Conservation (phyloP, 2,888 invertebrate species). For the Tipula helvola region DNA sequence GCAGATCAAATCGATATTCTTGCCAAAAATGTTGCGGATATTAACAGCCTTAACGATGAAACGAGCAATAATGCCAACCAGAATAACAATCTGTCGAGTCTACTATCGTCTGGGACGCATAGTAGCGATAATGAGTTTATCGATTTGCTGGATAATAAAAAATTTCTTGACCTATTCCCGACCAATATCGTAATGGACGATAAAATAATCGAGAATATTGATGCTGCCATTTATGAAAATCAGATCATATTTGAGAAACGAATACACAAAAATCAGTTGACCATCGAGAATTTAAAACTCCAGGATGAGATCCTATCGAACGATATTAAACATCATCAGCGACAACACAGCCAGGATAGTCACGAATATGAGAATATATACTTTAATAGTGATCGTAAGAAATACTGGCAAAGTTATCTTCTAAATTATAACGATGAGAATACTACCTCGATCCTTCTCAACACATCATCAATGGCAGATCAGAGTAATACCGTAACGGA, state of each 20-base stretch:
- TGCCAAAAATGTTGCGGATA: slow-evolving; percentile 18
- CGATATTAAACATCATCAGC: slow-evolving; percentile 14
- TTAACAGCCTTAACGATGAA: slow-evolving; percentile 16
- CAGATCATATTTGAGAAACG: slow-evolving; percentile 20
- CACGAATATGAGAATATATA: slow-evolving; percentile 19
- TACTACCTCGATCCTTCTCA: slow-evolving; percentile 13
- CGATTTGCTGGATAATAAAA: slow-evolving; percentile 15
- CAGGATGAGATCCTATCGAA: slow-evolving; percentile 20
- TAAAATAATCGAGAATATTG: slow-evolving; percentile 19
- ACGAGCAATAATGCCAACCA: background rate
- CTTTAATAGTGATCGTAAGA: slow-evolving; percentile 17
- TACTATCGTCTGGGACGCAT: slow-evolving; percentile 12
- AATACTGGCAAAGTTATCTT: slow-evolving; percentile 20
- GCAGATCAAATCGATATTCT: slow-evolving; percentile 19
- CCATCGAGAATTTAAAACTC: slow-evolving; percentile 19
- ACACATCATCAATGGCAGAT: slow-evolving; percentile 18
- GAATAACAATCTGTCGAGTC: slow-evolving; percentile 5
- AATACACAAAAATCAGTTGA: slow-evolving; percentile 19
- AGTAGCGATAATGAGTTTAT: slow-evolving; percentile 5
- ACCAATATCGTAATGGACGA: slow-evolving; percentile 16
- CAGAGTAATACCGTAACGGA: slow-evolving; percentile 12
- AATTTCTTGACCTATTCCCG: slow-evolving; percentile 17
- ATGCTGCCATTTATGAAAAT: slow-evolving; percentile 20
- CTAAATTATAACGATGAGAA: slow-evolving; percentile 19
- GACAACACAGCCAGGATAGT: slow-evolving; percentile 16